Base-by-base conservation (phyloP, 1,140 invertebrate genomes). In the Drosophila simulans region DNA sequence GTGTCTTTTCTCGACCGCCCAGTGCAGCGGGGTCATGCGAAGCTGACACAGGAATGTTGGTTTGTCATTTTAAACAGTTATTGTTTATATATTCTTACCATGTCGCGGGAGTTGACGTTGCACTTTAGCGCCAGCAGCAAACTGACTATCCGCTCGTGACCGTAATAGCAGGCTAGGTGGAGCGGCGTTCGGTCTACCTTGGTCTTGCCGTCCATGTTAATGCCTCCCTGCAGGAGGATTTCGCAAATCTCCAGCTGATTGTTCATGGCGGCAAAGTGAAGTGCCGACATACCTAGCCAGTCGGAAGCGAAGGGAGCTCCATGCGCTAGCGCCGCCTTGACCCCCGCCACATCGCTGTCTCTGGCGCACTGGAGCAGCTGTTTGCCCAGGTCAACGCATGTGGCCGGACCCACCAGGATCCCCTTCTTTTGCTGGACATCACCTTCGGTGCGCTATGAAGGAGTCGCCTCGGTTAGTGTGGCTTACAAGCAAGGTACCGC, bases 1-100 rank as follows among this genome's bases (percentile, higher is more conserved):
- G 91, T 97, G 95, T n/a, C 95, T 95, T 76, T 96, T 95, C 93
- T 98, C 97, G 49, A 96, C 96, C 10, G 97, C 97, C 98, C 98
- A 99, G 93, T 99, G 98, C 22, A 99, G 93, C 31, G 98, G 97
- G 25, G 97, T 98, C 97, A 98, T 98, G 90, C 95, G 95, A 31
- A 98, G 93, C 97, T 97, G 27, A n/a, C 22, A 74, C 66, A 84
- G 49, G n/a, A 42, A 39, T 40, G 10, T 25, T 39, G 15, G 27
- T 31, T 31, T 1, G 27, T 31, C 15, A 20, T 13, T 1, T 40
- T 15, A 55, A 2, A 35, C n/a, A 25, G 1, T 5, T 5, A 12
- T n/a, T 7, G 3, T 2, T 17, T n/a, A 3, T 10, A 4, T 27
- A 17, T 2, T 5, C 77, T 90, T 93, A 97, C 96, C 96, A 98